Evolutionary conservation across 2,797 vertebrate genomes (phyloP), one percentile per base, ranked within the genome.

Genomic region (Adrianichthys oophorus): DNA sequence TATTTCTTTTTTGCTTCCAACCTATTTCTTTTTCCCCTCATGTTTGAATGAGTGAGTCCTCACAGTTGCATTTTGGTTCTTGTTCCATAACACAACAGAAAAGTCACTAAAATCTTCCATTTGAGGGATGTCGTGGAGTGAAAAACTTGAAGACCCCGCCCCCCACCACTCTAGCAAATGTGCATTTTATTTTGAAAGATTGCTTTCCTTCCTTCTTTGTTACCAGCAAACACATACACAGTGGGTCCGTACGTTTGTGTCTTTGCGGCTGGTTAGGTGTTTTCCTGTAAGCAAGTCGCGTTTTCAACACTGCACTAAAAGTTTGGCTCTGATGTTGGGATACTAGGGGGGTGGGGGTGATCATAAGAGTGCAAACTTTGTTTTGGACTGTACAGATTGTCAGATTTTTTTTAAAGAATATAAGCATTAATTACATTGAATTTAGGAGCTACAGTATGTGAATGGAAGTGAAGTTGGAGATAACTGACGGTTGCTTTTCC

Each of bases 221-320:
- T 72, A 78, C 61, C 52, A 32, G 32, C 32, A 32, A 32, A 32
- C 32, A 32, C 78, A 84, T 84, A 66, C 71, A 54, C 69, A 78
- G 76, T 56, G 79, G 83, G 74, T 84, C 74, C 72, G 82, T 83
- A 87, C 84, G 83, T 83, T 82, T 79, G 67, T 86, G 79, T 76
- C 61, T 77, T 62, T 74, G 63, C 83, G 83, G 15, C 14, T 48
- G 15, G 5, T 10, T 23, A 7, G 13, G 4, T 19, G 17, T 18
- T 29, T 62, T 60, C 74, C 68, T 73, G 71, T 76, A 85, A 81
- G 80, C 68, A 74, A 14, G 87, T 85, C 80, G 74, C 80, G 82
- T 88, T 92, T 85, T 87, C 72, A 89, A 87, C 88, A 91, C 90
- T 93, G 90, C 91, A 93, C 91, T 93, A 90, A 91, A 32, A 69